Base-by-base conservation (phyloP, 2,113 vertebrate genomes). In the Pachypanchax playfairii region DNA sequence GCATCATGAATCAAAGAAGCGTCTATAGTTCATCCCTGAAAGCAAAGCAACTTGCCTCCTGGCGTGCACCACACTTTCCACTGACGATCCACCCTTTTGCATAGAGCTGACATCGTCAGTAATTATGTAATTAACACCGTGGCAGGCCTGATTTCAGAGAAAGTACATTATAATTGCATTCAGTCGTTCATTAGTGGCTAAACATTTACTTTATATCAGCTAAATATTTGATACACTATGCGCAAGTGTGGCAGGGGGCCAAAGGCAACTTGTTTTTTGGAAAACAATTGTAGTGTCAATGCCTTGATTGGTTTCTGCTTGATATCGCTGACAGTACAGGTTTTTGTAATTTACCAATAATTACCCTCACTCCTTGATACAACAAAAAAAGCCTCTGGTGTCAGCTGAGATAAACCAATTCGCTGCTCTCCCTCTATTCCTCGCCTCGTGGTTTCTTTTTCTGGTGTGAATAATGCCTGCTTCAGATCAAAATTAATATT, bases 51-150 rank as follows among this genome's bases (percentile, higher is more conserved):
- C 75, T 51, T 57, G 72, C 70, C 84, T 69, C 65, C 65, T 73
- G 6, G 60, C 26, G 64, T 43, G 60, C 77, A 49, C 54, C 70
- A 31, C 76, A 71, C 56, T 48, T 64, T 59, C 25, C 55, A 18
- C 62, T 80, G 82, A 82, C 78, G 62, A 67, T 36, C 28, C 75
- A 68, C 66, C 70, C 75, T 72, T 49, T 65, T 24, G 31, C 59
- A 71, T 64, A 31, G 67, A 80, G 83, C 84, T 87, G 84, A 88
- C 84, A 73, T 87, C 88, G 89, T 83, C 85, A 85, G 85, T 92
- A 91, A 93, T 91, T 90, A 91, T 89, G 92, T 90, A 90, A 91
- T 92, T 91, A 92, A 88, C 87, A 89, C 86, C 70, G 65, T 88
- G 90, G 88, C 88, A 88, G 87, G 87, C 73, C 88, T 87, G 79